Conservation (phyloP, 2,113 vertebrate species). For the Micronycteris hirsuta region DNA sequence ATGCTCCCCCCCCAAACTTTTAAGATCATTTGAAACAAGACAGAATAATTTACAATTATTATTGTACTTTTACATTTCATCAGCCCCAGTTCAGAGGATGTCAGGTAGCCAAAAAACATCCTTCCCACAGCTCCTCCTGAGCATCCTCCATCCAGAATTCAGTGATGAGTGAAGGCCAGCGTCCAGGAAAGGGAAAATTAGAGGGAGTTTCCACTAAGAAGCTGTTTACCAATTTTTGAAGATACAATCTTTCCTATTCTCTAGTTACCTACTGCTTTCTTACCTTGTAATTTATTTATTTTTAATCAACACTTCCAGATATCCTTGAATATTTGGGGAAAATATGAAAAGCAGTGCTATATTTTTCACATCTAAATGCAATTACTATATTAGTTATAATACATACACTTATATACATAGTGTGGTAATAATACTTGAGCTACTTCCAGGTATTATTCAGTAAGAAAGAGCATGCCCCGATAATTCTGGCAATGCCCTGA, state of each 20-base stretch:
- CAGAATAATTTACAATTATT: conserved; percentile 65
- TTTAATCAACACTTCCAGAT: neutral
- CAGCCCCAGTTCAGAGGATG: conserved; percentile 26
- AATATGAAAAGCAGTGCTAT: neutral
- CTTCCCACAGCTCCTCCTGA: neutral
- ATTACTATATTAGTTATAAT: neutral
- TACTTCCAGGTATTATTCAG: neutral
- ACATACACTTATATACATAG: too few relatives aligned
- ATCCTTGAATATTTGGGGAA: neutral
- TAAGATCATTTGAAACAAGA: conserved; percentile 50
- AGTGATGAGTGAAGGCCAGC: neutral
- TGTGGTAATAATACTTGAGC: neutral
- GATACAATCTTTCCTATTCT: neutral
- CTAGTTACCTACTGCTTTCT: neutral
- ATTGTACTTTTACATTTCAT: conserved; percentile 53
- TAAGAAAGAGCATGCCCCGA: neutral
- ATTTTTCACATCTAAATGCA: neutral
- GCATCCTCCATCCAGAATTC: neutral
- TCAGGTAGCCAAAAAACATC: conserved; percentile 37
- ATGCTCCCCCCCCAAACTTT: conserved; percentile 36
- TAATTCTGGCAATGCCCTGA: neutral
- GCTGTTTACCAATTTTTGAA: neutral
- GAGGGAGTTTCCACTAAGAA: neutral
- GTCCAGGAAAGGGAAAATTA: neutral
- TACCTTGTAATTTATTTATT: neutral